Base-by-base conservation (phyloP, 2,797 vertebrate species). In the Phylloscopus collybita region DNA sequence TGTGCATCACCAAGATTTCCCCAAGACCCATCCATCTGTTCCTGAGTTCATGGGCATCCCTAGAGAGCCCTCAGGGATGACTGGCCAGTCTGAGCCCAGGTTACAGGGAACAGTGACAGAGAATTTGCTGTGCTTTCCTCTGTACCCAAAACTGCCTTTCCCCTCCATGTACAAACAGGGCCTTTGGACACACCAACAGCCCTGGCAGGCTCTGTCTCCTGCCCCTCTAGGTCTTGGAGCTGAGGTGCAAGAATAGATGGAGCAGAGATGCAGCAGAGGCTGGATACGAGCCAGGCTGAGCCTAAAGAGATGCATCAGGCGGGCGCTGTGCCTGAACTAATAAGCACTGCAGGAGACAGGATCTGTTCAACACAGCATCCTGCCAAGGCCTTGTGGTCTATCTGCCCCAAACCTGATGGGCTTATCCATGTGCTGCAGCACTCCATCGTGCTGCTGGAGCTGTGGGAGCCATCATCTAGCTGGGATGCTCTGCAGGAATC, bases 401-500 rank as follows among this genome's bases (percentile, higher is more conserved):
- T 73, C 18, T 19, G 45, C 56, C 23, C 45, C 56, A 86, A 49
- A 83, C 12, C 16, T 50, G 42, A 42, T 0, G 0, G 62, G 19
- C 8, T 11, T 36, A 26, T 66, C 60, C 67, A 13, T 0, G 1
- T 62, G 38, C 72, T 47, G 75, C 54, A 62, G 44, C 1, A 4
- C 32, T 85, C 51, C 56, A 5, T n/a, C 0, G 0, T 8, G 29
- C 34, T 13, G 2, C 21, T 1, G 1, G 51, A 75, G 56, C 32
- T 6, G 2, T 1, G 0, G 27, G 6, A 38, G 17, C 6, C 36
- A 32, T 38, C 53, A 60, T 18, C 38, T 13, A 60, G 20, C 45
- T 42, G 42, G 29, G 50, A 21, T 47, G 45, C 23, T 69, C 73
- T 51, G 34, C 47, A 50, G 50, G 40, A 11, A 0, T 65, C 5